Evolutionary conservation across 2,797 vertebrate species (phyloP).

Genomic region (Enteromius paludinosus): DNA sequence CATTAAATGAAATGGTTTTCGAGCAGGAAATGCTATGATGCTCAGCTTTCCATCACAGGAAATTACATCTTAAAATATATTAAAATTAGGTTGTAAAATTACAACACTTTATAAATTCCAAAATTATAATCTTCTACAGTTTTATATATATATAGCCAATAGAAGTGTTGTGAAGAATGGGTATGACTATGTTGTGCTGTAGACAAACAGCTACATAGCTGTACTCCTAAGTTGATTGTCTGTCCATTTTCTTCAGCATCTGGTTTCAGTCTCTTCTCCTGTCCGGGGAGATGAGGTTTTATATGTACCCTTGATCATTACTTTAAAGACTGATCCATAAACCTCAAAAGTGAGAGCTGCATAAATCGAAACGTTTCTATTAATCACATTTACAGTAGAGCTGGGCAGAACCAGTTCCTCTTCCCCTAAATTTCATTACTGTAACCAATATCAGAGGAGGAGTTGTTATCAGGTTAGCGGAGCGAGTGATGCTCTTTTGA

Average conservation of each 20-base stretch:
- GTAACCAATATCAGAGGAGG: constrained; percentile 73
- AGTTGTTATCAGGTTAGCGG: constrained; percentile 77
- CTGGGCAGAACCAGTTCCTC: constrained; percentile 67
- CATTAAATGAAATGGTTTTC: not conserved
- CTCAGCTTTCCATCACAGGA: not conserved
- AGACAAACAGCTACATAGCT: not conserved
- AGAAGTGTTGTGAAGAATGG: not conserved
- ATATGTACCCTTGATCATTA: constrained; percentile 20
- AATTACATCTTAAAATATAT: not conserved
- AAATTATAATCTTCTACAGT: too few species aligned
- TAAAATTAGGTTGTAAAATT: too few species aligned
- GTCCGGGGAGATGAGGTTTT: constrained; percentile 37
- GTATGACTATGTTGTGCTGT: not conserved
- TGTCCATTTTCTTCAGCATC: constrained; percentile 29
- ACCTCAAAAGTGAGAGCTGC: constrained; percentile 58
- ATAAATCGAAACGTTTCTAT: constrained; percentile 63
- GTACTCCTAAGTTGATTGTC: not conserved
- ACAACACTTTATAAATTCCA: too few species aligned
- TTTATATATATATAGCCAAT: too few species aligned
- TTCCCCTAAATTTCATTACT: constrained; percentile 77
- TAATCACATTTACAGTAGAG: constrained; percentile 63
- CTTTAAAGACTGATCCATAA: constrained; percentile 61
- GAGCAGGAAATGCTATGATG: not conserved
- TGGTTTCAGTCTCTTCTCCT: constrained; percentile 38
- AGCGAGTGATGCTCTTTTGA: constrained; percentile 54